Conservation (phyloP, 2,888 invertebrate genomes). For the Euphydryas editha region DNA sequence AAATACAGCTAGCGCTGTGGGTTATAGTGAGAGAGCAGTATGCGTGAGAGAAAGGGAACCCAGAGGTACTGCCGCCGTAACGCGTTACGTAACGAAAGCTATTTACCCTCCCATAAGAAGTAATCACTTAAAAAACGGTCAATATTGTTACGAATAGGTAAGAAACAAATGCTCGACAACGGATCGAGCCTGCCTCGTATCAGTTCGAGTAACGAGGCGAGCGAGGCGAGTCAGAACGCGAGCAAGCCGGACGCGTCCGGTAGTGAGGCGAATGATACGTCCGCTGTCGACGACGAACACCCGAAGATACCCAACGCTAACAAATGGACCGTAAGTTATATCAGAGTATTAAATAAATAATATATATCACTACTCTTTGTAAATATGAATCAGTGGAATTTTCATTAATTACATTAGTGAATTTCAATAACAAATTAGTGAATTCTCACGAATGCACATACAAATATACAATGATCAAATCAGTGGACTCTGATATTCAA, state of each 20-base stretch:
- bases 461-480: too few relatives aligned
- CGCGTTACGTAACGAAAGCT: too few relatives aligned
- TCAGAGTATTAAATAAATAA: neutral
- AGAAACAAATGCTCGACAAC: constrained; percentile 74
- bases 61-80: too few relatives aligned
- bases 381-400: too few relatives aligned
- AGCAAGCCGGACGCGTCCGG: constrained; percentile 32
- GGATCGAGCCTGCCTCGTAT: constrained; percentile 60
- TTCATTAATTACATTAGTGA: too few relatives aligned
- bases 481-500: too few relatives aligned
- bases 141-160: constrained; percentile 64
- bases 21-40: too few relatives aligned
- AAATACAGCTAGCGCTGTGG: too few relatives aligned
- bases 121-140: neutral
- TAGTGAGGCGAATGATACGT: constrained; percentile 34
- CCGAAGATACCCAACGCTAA: constrained; percentile 62
- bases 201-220: constrained; percentile 78
- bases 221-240: constrained; percentile 41
- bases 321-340: constrained; percentile 69
- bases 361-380: too few relatives aligned
- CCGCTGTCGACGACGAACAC: constrained; percentile 37
- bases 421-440: too few relatives aligned
- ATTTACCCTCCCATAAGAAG: neutral
- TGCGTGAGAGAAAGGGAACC: too few relatives aligned
- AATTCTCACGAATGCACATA: too few relatives aligned